Conservation (phyloP, 2,888 invertebrate species). For the Gortyna flavago region DNA sequence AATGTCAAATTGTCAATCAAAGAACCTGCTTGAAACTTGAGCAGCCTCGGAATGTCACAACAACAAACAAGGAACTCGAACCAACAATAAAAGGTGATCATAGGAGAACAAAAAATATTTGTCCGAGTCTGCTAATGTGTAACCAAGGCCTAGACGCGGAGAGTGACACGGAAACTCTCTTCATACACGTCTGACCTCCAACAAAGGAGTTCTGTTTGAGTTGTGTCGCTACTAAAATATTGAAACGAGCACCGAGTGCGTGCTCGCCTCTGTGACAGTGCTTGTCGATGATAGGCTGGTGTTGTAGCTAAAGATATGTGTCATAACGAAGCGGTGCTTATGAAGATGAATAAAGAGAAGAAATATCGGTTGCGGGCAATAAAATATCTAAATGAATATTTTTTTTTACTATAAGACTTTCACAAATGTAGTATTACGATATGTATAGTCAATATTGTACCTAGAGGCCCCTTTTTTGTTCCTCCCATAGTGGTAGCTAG, state of each 20-base stretch:
- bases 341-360: neutral
- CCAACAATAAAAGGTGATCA: slow-evolving; percentile 83
- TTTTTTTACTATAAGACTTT: neutral
- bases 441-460: neutral
- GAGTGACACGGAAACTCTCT: slow-evolving; percentile 89
- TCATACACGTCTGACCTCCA: slow-evolving; percentile 89
- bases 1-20: slow-evolving; percentile 49
- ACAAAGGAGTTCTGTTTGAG: slow-evolving; percentile 88
- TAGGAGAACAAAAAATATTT: slow-evolving; percentile 88
- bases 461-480: neutral
- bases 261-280: slow-evolving; percentile 80
- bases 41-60: slow-evolving; percentile 70
- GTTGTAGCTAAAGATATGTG: slow-evolving; percentile 68
- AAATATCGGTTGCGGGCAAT: neutral
- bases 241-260: slow-evolving; percentile 85
- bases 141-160: slow-evolving; percentile 83
- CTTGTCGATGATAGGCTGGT: slow-evolving; percentile 67
- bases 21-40: slow-evolving; percentile 60
- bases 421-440: neutral
- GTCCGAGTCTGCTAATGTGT: slow-evolving; percentile 85
- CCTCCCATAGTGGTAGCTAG: neutral
- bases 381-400: neutral
- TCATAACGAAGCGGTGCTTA: neutral
- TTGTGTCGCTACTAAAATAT: slow-evolving; percentile 90
- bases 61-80: slow-evolving; percentile 78